A percentile compares a stretch with the other conserved stretches of the same genome.
Evolutionary conservation across 30 jellyfish, hydroid and myxozoan genomes (phyloP).

Genomic region (Aurelia coerulea): DNA sequence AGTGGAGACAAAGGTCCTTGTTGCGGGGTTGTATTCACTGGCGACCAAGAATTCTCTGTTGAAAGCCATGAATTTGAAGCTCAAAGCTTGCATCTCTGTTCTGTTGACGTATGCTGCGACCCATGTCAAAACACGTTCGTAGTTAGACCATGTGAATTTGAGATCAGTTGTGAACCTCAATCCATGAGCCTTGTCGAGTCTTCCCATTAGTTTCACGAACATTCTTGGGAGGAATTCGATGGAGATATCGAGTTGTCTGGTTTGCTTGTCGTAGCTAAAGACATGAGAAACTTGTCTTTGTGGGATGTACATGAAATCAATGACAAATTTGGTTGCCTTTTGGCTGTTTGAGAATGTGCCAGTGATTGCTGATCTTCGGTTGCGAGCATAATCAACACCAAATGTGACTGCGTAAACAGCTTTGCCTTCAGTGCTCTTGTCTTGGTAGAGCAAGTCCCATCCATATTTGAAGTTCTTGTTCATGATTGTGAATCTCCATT

Average conservation of each 20-base stretch:
- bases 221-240: slow-evolving; percentile 96
- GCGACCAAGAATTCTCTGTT: slow-evolving; percentile 44
- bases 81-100: slow-evolving; percentile 43
- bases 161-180: slow-evolving; percentile 82
- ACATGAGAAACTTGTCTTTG: slow-evolving; percentile 71
- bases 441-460: slow-evolving; percentile 79
- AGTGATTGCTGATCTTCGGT: slow-evolving; percentile 70
- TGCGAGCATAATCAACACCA: slow-evolving; percentile 82
- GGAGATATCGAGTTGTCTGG: slow-evolving; percentile 69
- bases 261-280: slow-evolving; percentile 73
- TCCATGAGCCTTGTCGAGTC: slow-evolving; percentile 84
- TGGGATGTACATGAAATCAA: slow-evolving; percentile 84
- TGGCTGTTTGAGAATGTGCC: slow-evolving; percentile 71
- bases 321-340: slow-evolving; percentile 48
- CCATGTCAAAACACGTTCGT: slow-evolving; percentile 74
- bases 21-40: slow-evolving; percentile 51
- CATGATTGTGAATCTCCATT: slow-evolving; percentile 38
- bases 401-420: slow-evolving; percentile 70
- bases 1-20: slow-evolving; percentile 47
- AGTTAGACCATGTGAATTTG: slow-evolving; percentile 77
- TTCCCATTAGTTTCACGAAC: slow-evolving; percentile 78
- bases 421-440: slow-evolving; percentile 62
- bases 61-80: slow-evolving; percentile 55
- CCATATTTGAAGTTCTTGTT: slow-evolving; percentile 90
- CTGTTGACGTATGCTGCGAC: slow-evolving; percentile 62